Evolutionary conservation across 2,113 vertebrate species (phyloP).

Genomic region (Osmerus mordax): DNA sequence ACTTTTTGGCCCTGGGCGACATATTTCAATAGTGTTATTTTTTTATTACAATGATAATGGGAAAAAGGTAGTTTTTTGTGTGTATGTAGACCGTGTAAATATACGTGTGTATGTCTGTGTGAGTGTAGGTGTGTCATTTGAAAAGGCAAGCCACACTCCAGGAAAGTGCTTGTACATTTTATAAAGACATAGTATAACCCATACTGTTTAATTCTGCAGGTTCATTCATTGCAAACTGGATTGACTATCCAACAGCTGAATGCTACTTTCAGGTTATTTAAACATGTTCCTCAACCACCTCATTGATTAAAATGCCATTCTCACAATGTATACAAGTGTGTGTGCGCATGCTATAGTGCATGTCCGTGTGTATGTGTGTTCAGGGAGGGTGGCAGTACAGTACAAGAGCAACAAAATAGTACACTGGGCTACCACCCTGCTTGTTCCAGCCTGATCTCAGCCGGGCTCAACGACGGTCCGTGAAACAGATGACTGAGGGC

Average conservation of each 20-base stretch:
- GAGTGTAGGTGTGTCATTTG: neutral
- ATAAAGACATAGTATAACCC: neutral
- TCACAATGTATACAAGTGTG: no score
- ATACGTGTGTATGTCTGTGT: neutral
- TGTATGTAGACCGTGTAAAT: neutral
- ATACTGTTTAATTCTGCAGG: no score
- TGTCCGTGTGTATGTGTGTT: no score
- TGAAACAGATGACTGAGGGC: neutral
- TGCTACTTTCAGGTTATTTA: no score
- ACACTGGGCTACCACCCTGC: neutral
- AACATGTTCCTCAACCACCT: no score
- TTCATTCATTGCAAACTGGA: no score
- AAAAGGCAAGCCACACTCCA: neutral
- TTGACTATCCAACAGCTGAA: no score
- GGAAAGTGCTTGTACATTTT: neutral
- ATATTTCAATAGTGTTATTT: slow-evolving; percentile 6
- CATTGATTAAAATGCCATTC: no score
- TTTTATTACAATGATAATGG: slow-evolving; percentile 19
- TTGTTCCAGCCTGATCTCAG: neutral
- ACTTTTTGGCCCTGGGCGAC: neutral
- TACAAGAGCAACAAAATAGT: neutral
- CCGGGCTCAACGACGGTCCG: neutral
- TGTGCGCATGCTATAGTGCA: no score
- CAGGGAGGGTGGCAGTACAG: no score
- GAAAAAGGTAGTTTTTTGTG: neutral